These are phyloP conservation scores for Sycophila texana DNA, from an alignment of 2,888 invertebrate species.

Conservation along the genomic window DNA sequence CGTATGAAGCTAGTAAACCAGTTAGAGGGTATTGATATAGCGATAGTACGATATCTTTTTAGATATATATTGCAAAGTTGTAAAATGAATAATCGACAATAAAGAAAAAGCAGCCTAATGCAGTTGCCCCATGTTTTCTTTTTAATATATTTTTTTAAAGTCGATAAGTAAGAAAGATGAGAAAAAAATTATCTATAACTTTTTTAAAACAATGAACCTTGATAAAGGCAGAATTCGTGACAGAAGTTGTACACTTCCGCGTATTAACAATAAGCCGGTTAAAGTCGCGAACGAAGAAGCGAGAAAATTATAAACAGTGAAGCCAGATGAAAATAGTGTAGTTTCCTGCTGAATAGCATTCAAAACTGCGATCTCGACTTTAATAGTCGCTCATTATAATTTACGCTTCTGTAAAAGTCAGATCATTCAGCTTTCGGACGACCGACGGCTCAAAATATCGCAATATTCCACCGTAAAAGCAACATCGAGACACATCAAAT, in stretches of 20 bases:
- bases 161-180: not conserved
- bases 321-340: constrained; percentile 16
- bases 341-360: not conserved
- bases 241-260: not conserved
- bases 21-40: no score
- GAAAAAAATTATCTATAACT: not conserved
- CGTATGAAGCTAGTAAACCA: no score
- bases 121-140: no score
- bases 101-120: no score
- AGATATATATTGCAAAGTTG: no score
- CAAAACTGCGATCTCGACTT: constrained; percentile 34
- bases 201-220: not conserved
- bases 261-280: constrained; percentile 1
- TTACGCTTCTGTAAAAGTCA: constrained; percentile 43
- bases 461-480: constrained; percentile 5
- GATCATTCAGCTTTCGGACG: constrained; percentile 31
- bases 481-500: constrained; percentile 32
- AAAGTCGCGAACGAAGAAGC: not conserved
- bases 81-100: no score
- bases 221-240: no score
- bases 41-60: no score
- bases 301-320: constrained; percentile 28
- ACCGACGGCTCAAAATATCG: constrained; percentile 28
- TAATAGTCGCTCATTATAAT: constrained; percentile 44
- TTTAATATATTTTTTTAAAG: not conserved